phyloP scores from a whole-genome alignment of 2,797 vertebrate species.

The Sciurus carolinensis region DNA sequence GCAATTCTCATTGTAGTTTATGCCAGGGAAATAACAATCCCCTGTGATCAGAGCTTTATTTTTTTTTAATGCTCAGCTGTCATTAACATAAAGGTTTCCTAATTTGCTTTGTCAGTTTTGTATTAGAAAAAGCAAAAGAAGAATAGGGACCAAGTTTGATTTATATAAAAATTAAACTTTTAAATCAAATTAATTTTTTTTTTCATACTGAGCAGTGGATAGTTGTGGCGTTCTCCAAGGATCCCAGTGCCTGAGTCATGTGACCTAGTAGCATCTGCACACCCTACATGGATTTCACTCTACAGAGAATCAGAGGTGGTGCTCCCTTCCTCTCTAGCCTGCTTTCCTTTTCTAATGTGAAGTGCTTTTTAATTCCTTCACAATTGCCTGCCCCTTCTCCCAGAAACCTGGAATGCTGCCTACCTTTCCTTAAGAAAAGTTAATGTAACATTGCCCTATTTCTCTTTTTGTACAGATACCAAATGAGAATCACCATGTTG shows the following conservation, averaged over 20 bases:
- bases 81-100: conserved; percentile 51
- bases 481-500: background rate
- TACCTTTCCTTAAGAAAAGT: conserved; percentile 19
- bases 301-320: background rate
- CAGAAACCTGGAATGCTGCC: background rate
- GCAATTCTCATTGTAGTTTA: background rate
- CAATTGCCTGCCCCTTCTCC: background rate
- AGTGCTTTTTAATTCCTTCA: background rate
- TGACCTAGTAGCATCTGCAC: background rate
- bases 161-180: background rate
- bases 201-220: background rate
- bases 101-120: conserved; percentile 51
- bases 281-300: background rate
- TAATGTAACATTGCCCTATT: background rate
- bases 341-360: background rate
- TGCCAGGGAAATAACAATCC: background rate
- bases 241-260: background rate
- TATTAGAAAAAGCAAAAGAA: conserved; percentile 37
- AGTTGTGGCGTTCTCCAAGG: background rate
- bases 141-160: background rate
- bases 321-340: background rate
- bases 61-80: conserved; percentile 44
- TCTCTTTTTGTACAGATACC: background rate
- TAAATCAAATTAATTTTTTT: background rate
- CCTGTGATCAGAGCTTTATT: conserved; percentile 7